Evolutionary conservation across 2,888 invertebrate species (phyloP), one percentile per base, ranked within the genome.

Genomic region (Pristionchus exspectatus): DNA sequence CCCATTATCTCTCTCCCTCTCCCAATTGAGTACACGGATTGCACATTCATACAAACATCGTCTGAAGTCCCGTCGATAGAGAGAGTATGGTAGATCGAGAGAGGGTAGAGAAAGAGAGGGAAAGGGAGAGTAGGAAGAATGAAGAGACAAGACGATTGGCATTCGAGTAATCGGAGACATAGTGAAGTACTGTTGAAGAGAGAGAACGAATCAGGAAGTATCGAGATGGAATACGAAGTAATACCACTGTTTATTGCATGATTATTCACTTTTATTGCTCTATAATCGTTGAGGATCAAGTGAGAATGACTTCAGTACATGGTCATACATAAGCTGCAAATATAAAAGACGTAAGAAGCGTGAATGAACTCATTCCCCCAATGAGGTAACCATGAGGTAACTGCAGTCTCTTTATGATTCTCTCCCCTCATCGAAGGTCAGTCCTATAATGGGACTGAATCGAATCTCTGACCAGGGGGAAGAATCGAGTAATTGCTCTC

Each of bases 111-210:
- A 59, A 21, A 59, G 84, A 84, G 84, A 59, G 33, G 10, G 84
- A 33, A 50, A 7, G 24, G 44, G 81, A 81, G 81, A 2, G 50
- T n/a, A 24, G 16, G 24, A 12, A n/a, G 14, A 50, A 54, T 81
- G 44, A 24, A 54, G 83, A 83, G 83, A 50, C 56, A 50, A 50
- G 27, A 27, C 56, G 56, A 83, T 50, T n/a, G 56, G 21, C 9
- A 84, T 84, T 9, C 59, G 21, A 83, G 83, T 30, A 83, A 54
- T 83, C 50, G 84, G 59, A 59, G 59, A 84, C 59, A n/a, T 30
- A 83, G 44, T 33, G 33, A 84, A 56, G 84, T 56, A 84, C 59
- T 56, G 83, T 56, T 16, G 59, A 84, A 84, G 84, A 84, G 56
- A 50, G 56, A 84, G 54, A 84, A 44, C 33, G 56, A 30, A 56